phyloP scores from a whole-genome alignment of 2,797 vertebrate species.

The Echiichthys vipera region DNA sequence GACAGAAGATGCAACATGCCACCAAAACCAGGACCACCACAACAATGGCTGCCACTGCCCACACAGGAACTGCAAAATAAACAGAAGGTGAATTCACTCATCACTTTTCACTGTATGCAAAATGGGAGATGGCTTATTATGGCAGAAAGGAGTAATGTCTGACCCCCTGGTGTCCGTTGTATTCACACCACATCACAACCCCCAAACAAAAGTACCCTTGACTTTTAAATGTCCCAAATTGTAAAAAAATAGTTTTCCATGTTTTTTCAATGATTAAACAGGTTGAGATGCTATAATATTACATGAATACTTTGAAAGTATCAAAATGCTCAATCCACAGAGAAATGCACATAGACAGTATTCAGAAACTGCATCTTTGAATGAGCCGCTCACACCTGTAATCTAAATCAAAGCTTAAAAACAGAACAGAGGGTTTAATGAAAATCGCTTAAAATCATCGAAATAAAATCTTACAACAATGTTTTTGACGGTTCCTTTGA shows the following conservation, averaged over 20 bases:
- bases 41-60: conserved; percentile 89
- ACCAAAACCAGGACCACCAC: conserved; percentile 86
- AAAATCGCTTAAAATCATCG: neutral
- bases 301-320: no score
- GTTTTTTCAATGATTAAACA: no score
- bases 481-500: neutral
- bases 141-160: neutral
- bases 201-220: neutral
- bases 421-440: neutral
- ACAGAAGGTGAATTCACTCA: conserved; percentile 13
- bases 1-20: conserved; percentile 87
- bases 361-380: no score
- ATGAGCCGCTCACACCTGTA: conserved; percentile 2
- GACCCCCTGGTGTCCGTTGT: neutral
- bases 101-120: conserved; percentile 10
- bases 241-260: no score
- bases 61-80: conserved; percentile 86
- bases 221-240: no score
- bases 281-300: no score
- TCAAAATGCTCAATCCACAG: no score
- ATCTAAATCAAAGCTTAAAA: conserved; percentile 10
- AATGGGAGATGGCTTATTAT: neutral
- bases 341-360: no score
- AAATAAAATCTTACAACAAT: neutral
- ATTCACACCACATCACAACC: neutral